Evolutionary conservation across 2,888 invertebrate genomes (phyloP), one percentile per base, ranked within the genome.

Genomic region (Philonicus albiceps): DNA sequence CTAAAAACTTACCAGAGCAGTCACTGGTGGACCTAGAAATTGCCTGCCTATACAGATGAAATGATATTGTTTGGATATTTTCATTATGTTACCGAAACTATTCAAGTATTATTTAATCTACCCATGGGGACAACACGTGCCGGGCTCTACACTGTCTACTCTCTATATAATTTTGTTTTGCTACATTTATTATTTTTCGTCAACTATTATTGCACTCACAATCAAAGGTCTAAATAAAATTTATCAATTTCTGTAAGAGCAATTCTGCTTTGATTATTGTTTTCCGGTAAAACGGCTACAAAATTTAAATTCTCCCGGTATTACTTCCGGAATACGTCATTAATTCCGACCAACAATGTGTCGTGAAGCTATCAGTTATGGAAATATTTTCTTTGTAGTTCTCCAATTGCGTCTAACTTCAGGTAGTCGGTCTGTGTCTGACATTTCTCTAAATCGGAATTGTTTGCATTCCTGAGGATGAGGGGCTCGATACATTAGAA

Each of bases 131-230:
- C 8, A 2, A 22, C 43, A 53, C 43, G 78, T 78, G 78, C 27
- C 78, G 30, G 49, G 16, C 13, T 78, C 27, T 49, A 11, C 27
- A 64, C 22, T 78, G 22, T 27, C 37, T 43, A 78, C 78, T 78
- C 74, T 76, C 3, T 19, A 40, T 19, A 76, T 76, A 76, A 40
- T 76, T 37, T 34, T 37, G 4, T 19, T 76, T 76, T 76, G 76
- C 37, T 76, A 22, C 7, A 76, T 43, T 76, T 37, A 76, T 76
- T 75, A n/a, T 78, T 78, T 49, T 76, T n/a, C 30, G 78, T 78
- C 78, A 78, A 78, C 53, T 78, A 78, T 49, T 49, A 13, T 78
- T 78, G 49, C 78, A 78, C 78, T 78, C 49, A 34, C 78, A 78
- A 64, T 76, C 37, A 53, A 78, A 78, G 49, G 30, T 78, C 27